A percentile compares a stretch with the other conserved stretches of the same genome.
phyloP scores from a whole-genome alignment of 2,888 invertebrate genomes.

The Pandemis heparana region DNA sequence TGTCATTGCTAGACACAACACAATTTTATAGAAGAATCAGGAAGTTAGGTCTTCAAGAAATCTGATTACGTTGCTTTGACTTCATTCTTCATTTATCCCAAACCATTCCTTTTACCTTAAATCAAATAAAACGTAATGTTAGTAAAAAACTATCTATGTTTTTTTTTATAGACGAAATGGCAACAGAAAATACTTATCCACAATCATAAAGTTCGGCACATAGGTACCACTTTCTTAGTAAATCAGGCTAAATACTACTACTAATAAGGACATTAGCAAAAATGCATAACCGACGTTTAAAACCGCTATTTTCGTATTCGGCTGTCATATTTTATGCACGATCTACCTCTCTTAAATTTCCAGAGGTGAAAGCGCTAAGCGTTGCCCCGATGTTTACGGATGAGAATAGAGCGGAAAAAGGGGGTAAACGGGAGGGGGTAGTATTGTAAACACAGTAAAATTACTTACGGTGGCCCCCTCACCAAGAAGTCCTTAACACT shows the following conservation, averaged over 20 bases:
- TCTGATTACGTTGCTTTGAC: too few relatives aligned
- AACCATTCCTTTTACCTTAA: too few relatives aligned
- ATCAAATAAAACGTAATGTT: too few relatives aligned
- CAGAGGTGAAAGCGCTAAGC: constrained; percentile 78
- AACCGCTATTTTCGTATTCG: not conserved
- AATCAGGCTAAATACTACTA: not conserved
- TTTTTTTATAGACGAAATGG: too few relatives aligned
- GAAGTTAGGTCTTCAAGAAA: too few relatives aligned
- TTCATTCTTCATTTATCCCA: too few relatives aligned
- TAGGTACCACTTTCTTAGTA: too few relatives aligned
- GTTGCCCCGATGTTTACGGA: constrained; percentile 73
- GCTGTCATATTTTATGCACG: constrained; percentile 29
- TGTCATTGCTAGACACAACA: too few relatives aligned
- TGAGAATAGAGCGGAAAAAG: constrained; percentile 79
- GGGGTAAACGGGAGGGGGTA: constrained; percentile 57
- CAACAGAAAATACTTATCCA: too few relatives aligned
- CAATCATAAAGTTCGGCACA: too few relatives aligned
- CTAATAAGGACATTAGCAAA: not conserved
- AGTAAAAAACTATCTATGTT: too few relatives aligned
- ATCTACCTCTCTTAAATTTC: constrained; percentile 61
- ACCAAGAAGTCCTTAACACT: not conserved
- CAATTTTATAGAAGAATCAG: too few relatives aligned
- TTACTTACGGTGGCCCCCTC: constrained; percentile 58
- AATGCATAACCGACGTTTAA: constrained; percentile 1
- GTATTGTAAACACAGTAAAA: constrained; percentile 75